Conservation (phyloP, 2,113 vertebrate genomes). For the Clarias gariepinus region DNA sequence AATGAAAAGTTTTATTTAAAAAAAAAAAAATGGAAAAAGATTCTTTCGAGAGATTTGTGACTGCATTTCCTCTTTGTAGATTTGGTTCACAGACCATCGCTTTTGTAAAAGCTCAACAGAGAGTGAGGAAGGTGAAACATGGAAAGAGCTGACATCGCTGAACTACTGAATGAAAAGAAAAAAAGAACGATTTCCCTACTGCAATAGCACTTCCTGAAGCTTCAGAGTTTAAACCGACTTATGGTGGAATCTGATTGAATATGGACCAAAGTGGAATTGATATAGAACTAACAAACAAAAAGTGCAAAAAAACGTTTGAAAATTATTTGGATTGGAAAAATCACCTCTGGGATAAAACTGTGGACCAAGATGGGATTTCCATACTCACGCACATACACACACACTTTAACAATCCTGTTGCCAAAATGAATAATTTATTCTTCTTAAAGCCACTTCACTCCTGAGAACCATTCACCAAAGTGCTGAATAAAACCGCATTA, state of each 20-base stretch:
- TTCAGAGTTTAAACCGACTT: background rate
- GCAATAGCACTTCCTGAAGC: background rate
- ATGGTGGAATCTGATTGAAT: slow-evolving; percentile 8
- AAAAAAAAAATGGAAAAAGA: background rate
- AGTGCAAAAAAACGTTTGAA: background rate
- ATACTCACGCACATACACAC: background rate
- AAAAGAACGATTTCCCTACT: slow-evolving; percentile 15
- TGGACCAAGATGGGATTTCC: slow-evolving; percentile 17
- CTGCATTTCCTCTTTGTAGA: slow-evolving; percentile 15
- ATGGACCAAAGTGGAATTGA: slow-evolving; percentile 7
- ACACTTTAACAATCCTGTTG: slow-evolving; percentile 37
- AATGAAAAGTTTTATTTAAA: background rate
- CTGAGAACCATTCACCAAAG: slow-evolving; percentile 52
- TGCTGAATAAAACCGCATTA: slow-evolving; percentile 53
- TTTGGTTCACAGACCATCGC: slow-evolving; percentile 24
- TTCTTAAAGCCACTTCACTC: slow-evolving; percentile 48
- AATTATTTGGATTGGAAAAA: slow-evolving; percentile 18
- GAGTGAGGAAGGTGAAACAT: slow-evolving; percentile 8
- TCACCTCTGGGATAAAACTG: background rate
- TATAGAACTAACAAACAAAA: background rate
- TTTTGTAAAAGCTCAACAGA: slow-evolving; percentile 21
- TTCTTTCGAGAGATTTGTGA: slow-evolving; percentile 18
- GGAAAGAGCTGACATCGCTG: slow-evolving; percentile 10
- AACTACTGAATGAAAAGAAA: slow-evolving; percentile 16
- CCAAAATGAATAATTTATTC: slow-evolving; percentile 54